These are phyloP conservation scores for Neosilurus hyrtlii DNA, from an alignment of 2,797 vertebrate species.

Conservation along the genomic window DNA sequence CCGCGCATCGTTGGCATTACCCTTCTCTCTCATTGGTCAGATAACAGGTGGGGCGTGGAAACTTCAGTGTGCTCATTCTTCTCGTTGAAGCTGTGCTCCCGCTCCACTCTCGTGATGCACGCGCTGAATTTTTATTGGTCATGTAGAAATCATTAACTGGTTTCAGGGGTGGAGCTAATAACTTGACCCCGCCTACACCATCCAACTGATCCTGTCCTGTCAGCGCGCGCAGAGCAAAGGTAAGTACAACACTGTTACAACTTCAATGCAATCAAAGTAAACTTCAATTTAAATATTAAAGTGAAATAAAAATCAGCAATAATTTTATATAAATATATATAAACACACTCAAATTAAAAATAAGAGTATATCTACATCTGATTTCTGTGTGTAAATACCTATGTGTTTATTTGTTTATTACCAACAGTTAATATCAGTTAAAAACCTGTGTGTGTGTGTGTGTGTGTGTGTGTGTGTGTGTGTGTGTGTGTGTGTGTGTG, in stretches of 20 bases:
- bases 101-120: conserved; percentile 72
- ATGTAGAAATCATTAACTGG: not conserved
- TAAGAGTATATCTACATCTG: not conserved
- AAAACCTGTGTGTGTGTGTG: too few relatives aligned
- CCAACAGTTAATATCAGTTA: too few relatives aligned
- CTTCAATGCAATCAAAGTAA: not conserved
- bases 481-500: not conserved
- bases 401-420: not conserved
- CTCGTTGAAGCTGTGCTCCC: conserved; percentile 62
- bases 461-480: not conserved
- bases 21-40: conserved; percentile 2
- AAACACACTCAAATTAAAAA: too few relatives aligned
- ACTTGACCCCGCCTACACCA: not conserved
- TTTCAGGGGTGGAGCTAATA: conserved; percentile 49
- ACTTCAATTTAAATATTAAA: not conserved
- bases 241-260: not conserved
- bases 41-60: not conserved
- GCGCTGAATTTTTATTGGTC: conserved; percentile 63
- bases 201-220: not conserved
- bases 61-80: conserved; percentile 19
- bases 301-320: not conserved
- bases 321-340: not conserved
- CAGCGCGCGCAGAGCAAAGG: not conserved
- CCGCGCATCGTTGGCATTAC: not conserved
- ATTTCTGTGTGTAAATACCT: not conserved